Evolutionary conservation across 2,888 invertebrate species (phyloP).

Genomic region (Baronia brevicornis): DNA sequence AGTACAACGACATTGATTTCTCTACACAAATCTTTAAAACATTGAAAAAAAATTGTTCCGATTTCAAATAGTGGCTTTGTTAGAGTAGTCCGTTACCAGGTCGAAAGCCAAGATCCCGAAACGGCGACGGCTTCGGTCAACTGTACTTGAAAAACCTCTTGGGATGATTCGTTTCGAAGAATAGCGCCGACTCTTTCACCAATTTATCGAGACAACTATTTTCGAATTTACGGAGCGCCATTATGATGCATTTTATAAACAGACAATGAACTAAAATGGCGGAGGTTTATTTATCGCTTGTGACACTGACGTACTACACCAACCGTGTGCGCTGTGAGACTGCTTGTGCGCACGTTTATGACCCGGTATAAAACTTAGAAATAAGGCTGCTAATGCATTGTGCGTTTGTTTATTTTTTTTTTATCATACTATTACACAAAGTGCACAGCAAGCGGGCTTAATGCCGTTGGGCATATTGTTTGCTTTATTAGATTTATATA

Average conservation of each 20-base stretch:
- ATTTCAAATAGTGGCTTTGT: too few species aligned
- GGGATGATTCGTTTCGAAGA: conserved; percentile 64
- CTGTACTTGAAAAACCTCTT: conserved; percentile 71
- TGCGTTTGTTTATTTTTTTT: not conserved
- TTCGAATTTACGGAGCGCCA: conserved; percentile 54
- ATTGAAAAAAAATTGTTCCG: not conserved
- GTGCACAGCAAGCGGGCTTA: too few species aligned
- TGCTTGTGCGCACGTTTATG: conserved; percentile 4
- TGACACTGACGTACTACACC: conserved; percentile 5
- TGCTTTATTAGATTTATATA: too few species aligned
- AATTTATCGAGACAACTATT: conserved; percentile 52
- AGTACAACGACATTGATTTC: too few species aligned
- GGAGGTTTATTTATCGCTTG: not conserved
- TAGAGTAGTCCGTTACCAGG: conserved; percentile 29
- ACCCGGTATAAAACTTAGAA: conserved; percentile 14
- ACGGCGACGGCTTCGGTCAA: conserved; percentile 48
- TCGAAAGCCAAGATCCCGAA: conserved; percentile 43
- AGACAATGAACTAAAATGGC: conserved; percentile 14
- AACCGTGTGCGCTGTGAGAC: conserved; percentile 16
- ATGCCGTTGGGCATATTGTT: too few species aligned
- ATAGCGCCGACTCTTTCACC: conserved; percentile 54
- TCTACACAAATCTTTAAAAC: too few species aligned
- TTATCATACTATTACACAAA: conserved; percentile 16
- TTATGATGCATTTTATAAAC: conserved; percentile 65
- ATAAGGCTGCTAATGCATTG: conserved; percentile 5